Base-by-base conservation (phyloP, 2,888 invertebrate genomes). In the Netelia melanura region DNA sequence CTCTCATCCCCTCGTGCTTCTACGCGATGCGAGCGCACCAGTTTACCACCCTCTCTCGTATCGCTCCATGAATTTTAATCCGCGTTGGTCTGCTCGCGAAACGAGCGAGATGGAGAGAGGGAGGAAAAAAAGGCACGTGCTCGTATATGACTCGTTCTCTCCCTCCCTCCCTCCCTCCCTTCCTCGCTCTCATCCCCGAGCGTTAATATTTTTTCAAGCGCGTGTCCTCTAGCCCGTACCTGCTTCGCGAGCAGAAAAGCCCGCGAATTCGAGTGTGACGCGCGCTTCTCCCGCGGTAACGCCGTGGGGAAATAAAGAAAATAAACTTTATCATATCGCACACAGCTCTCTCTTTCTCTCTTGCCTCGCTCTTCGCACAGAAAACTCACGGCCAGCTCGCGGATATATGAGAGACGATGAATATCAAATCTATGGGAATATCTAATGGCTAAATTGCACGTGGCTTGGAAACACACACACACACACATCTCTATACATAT, bases 31-130 rank as follows among this genome's bases (percentile, higher is more conserved):
- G 86, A 86, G 71, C 62, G 6, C 30, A 67, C 52, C 54, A 81
- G 65, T 85, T 75, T 82, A 75, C 71, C 77, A 52, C 79, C 48
- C 64, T 65, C 79, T 84, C 83, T 87, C 87, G 86, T 84, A 86
- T 87, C 87, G 86, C 87, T 89, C 88, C 88, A 90, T 91, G 91
- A 91, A 91, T 91, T 91, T 91, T 91, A 91, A 91, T 90, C 88
- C 89, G 76, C 79, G 81, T 43, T 77, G 74, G 80, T 79, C 79
- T 82, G 83, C 74, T 71, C 38, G 75, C 58, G 58, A 54, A 86
- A 85, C 44, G 43, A 58, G 75, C 43, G 67, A 65, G 43, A 64
- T 21, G 21, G 64, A 30, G 44, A 23, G 56, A 56, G 52, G 11
- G 10, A 54, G 62, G 70, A 48, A 68, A 78, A 82, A 86, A 85